These are phyloP conservation scores for Phengaris arion DNA, from an alignment of 2,888 invertebrate species.

Conservation along the genomic window DNA sequence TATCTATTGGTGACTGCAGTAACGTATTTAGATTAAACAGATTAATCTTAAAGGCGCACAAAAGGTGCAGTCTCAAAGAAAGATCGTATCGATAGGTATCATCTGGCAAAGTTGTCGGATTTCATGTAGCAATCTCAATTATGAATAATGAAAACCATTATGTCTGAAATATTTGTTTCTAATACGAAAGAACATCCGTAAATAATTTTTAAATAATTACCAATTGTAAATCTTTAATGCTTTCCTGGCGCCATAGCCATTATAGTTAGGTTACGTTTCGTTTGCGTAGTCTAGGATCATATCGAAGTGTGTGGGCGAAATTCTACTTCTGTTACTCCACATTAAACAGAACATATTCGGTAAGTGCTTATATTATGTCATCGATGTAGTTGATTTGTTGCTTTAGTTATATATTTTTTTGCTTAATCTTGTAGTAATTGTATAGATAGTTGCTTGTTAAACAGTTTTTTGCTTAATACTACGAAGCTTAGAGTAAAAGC, in stretches of 20 bases:
- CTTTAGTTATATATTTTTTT: background rate
- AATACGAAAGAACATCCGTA: slow-evolving; percentile 26
- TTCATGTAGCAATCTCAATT: background rate
- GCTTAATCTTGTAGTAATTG: background rate
- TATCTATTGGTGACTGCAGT: too few relatives aligned
- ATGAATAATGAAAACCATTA: background rate
- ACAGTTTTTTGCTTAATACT: background rate
- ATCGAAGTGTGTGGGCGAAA: slow-evolving; percentile 41
- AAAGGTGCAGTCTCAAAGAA: background rate
- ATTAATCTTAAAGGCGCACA: background rate
- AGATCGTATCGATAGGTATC: background rate
- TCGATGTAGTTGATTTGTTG: background rate
- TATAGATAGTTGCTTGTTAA: background rate
- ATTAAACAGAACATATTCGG: slow-evolving; percentile 34
- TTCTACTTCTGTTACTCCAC: slow-evolving; percentile 37
- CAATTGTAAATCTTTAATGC: slow-evolving; percentile 60
- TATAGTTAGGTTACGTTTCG: slow-evolving; percentile 54
- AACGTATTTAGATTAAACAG: background rate
- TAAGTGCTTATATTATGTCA: slow-evolving; percentile 10
- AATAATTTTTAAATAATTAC: slow-evolving; percentile 48
- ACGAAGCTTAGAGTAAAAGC: background rate
- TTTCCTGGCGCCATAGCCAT: slow-evolving; percentile 64
- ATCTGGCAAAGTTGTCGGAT: background rate
- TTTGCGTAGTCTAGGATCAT: slow-evolving; percentile 42
- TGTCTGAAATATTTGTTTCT: background rate